Conservation (phyloP, 2,888 invertebrate genomes). For the Meta bourneti region DNA sequence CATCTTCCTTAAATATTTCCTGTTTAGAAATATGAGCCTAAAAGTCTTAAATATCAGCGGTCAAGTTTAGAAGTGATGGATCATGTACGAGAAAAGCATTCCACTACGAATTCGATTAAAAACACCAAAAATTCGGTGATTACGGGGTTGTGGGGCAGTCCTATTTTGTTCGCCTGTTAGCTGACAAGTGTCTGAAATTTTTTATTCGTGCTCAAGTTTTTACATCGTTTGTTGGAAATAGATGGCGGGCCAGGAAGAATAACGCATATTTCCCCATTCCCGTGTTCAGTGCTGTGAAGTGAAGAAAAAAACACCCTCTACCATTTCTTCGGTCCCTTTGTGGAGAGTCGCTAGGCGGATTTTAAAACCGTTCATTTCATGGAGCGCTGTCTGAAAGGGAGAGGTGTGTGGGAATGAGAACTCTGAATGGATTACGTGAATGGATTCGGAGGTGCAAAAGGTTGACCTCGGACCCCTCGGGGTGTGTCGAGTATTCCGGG, state of each 20-base stretch:
- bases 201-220: background rate
- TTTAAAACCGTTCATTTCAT: conserved; percentile 38
- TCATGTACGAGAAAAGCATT: background rate
- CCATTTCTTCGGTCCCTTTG: conserved; percentile 7
- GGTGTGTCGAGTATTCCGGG: conserved; percentile 40
- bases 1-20: too few relatives aligned
- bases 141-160: background rate
- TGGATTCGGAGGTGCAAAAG: background rate
- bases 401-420: conserved; percentile 35
- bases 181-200: background rate
- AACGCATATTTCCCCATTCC: background rate
- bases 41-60: background rate
- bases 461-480: conserved; percentile 22
- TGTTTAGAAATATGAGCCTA: too few relatives aligned
- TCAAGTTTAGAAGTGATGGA: background rate
- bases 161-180: background rate
- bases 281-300: background rate
- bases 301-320: conserved; percentile 4
- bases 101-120: background rate
- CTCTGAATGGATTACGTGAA: conserved; percentile 8
- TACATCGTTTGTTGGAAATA: background rate
- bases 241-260: background rate
- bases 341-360: background rate
- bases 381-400: conserved; percentile 31
- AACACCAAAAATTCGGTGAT: background rate